phyloP scores from a whole-genome alignment of 30 jellyfish, hydroid and myxozoan species.

The Mastigias papua region DNA sequence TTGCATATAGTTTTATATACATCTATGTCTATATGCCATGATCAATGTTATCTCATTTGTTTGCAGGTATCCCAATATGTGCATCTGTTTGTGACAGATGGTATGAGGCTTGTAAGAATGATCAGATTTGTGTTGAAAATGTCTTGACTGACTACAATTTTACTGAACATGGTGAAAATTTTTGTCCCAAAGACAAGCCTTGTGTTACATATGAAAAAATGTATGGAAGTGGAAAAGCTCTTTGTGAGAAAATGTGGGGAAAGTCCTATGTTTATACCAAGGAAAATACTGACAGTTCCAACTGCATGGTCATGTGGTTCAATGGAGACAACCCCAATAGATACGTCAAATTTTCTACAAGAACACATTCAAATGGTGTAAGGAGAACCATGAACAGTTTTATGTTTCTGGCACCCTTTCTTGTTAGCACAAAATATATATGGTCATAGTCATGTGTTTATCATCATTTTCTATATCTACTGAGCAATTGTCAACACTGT shows the following conservation, averaged over 20 bases:
- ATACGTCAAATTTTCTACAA: conserved; percentile 7
- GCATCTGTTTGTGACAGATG: conserved; percentile 87
- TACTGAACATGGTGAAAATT: conserved; percentile 74
- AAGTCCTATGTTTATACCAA: conserved; percentile 54
- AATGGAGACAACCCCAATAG: conserved; percentile 66
- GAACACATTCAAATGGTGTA: neutral
- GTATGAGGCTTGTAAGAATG: conserved; percentile 80
- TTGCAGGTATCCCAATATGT: conserved; percentile 83
- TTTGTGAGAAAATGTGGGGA: conserved; percentile 92
- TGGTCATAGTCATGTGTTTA: too few species aligned
- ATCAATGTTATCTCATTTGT: neutral
- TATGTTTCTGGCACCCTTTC: neutral
- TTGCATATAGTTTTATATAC: too few species aligned
- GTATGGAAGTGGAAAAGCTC: conserved; percentile 86
- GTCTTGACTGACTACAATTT: conserved; percentile 75
- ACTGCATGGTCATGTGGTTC: conserved; percentile 92
- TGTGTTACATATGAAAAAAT: conserved; percentile 73
- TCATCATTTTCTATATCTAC: too few species aligned
- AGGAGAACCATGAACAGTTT: neutral
- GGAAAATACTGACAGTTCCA: conserved; percentile 71
- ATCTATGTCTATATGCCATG: neutral
- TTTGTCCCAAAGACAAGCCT: conserved; percentile 80
- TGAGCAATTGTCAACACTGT: too few species aligned
- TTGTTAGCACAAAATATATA: too few species aligned
- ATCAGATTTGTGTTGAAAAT: conserved; percentile 80